Evolutionary conservation across 2,113 vertebrate genomes (phyloP), one percentile per base, ranked within the genome.

Genomic region (Alligator sinensis): DNA sequence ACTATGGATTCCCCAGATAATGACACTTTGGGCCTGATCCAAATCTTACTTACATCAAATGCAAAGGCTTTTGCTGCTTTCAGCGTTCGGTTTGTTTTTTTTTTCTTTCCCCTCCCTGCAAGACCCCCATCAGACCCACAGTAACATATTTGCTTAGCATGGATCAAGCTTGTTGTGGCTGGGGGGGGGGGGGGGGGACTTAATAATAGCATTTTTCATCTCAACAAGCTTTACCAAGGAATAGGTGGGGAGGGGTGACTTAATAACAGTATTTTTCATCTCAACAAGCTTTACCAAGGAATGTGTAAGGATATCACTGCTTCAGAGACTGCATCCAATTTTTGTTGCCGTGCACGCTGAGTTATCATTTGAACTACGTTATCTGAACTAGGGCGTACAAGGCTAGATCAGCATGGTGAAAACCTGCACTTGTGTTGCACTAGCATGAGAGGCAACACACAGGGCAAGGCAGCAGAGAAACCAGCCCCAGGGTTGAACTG

Each of bases 41-140:
- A 62, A 55, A 72, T 59, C 57, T 19, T 1, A 0, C 28, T 30
- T 58, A 8, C 66, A 47, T 72, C 34, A 21, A n/a, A 13, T 66
- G 3, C 0, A 7, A 59, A 57, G 66, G 61, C 3, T 54, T 5
- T 30, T 77, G 18, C 34, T 1, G 0, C 28, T 47, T 47, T 47
- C n/a, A 76, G 8, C 13, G 2, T 25, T 6, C 77, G 25, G 30
- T 2, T 74, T 74, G 34, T 25, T 70, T 38, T 64, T 17, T 27
- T 60, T 47, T 47, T 47, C 47, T 47, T 47, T 47, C 47, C 47
- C 47, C 7, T 47, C 47, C 47, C 47, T 47, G 47, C 6, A 47
- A 47, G 16, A 30, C 66, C n/a, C 18, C 17, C n/a, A 28, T 68
- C 30, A 21, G 47, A 7, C 47, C 47, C 47, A 34, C 47, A 47